Evolutionary conservation across 2,888 invertebrate genomes (phyloP), one percentile per base, ranked within the genome.

Genomic region (Zootermopsis nevadensis): DNA sequence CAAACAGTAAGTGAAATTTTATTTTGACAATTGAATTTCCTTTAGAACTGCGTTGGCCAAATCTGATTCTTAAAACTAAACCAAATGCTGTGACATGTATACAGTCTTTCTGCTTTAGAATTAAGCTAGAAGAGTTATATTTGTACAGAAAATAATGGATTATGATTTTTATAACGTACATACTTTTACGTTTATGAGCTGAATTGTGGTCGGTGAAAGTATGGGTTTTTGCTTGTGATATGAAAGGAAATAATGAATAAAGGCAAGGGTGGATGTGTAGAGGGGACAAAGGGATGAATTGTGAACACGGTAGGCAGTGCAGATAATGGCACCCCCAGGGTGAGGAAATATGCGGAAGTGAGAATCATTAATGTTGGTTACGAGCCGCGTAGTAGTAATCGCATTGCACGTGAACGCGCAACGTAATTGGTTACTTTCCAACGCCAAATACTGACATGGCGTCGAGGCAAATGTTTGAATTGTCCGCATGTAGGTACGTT

Each of bases 321-420:
- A 79, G 33, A 1, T 60, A 66, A 79, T 55, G 66, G 38, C 55
- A 35, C 22, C 4, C 12, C n/a, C 12, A 15, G 55, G 53, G 22
- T 15, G 77, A 12, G 42, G 42, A 30, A 31, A 77, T 38, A 77
- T 10, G 27, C 79, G 79, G 79, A 79, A 79, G 79, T 79, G 79
- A 55, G 55, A 79, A 60, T 79, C 79, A 79, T 35, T 53, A 66
- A 15, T 79, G 74, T 38, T 77, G 55, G 77, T 77, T 55, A 55
- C 33, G 48, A 30, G 77, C 19, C 19, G 19, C 48, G 60, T 12
- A 19, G 60, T 60, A 60, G n/a, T 60, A 60, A 60, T 60, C n/a
- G 74, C 60, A 60, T 27, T 7, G 38, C 33, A 69, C 69, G 33
- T 69, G 69, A 69, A 42, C 42, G 33, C 24, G 31, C 53, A 55